phyloP scores from a whole-genome alignment of 2,888 invertebrate genomes.

The Polietes domitor region DNA sequence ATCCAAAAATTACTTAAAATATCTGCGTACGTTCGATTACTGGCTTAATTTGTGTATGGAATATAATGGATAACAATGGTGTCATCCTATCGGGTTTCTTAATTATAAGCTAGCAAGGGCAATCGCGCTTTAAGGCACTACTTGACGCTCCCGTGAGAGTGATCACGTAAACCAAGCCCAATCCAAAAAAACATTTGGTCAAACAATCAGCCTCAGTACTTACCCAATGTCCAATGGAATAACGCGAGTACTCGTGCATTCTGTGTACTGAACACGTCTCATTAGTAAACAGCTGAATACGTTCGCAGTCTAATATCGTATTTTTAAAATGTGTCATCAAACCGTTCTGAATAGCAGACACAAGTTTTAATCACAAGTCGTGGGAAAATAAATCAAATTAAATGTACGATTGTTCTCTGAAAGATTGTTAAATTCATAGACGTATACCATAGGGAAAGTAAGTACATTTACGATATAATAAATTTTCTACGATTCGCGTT shows the following conservation, averaged over 20 bases:
- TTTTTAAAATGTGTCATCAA: slow-evolving; percentile 67
- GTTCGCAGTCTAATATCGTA: slow-evolving; percentile 59
- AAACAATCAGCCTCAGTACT: too few species aligned
- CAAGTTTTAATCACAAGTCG: background rate
- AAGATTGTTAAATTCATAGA: background rate
- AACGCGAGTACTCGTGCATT: slow-evolving; percentile 41
- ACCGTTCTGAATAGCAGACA: background rate
- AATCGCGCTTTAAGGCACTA: too few species aligned
- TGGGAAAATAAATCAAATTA: background rate
- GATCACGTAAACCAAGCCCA: too few species aligned
- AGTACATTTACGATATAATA: background rate
- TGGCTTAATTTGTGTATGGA: too few species aligned
- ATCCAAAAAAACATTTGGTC: too few species aligned
- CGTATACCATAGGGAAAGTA: background rate
- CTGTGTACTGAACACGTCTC: slow-evolving; percentile 44
- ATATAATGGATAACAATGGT: too few species aligned
- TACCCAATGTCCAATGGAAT: background rate
- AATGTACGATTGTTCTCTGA: background rate
- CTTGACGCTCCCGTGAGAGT: too few species aligned
- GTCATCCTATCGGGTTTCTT: too few species aligned
- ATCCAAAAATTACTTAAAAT: too few species aligned
- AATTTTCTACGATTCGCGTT: background rate
- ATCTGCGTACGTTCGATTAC: too few species aligned
- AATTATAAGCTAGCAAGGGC: too few species aligned
- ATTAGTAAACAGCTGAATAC: slow-evolving; percentile 64